Percentiles rank a stretch among this genome's conserved stretches.
Evolutionary conservation across 2,888 invertebrate genomes (phyloP).

Genomic region (Agonopterix alstromeriana): DNA sequence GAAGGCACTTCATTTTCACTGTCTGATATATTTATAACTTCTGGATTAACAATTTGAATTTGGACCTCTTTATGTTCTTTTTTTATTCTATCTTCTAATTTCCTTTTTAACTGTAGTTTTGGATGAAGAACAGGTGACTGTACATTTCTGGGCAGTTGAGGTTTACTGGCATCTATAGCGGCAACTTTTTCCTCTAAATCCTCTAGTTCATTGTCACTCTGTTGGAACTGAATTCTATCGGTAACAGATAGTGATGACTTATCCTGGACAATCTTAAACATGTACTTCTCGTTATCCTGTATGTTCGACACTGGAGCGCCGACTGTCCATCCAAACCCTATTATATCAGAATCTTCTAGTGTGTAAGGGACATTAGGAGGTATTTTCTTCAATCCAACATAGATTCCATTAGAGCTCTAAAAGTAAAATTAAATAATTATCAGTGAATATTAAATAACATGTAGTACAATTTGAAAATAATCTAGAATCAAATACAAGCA

Average conservation of each 20-base stretch:
- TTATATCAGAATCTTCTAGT: slow-evolving; percentile 58
- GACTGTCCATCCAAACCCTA: slow-evolving; percentile 72
- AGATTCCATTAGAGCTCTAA: slow-evolving; percentile 80
- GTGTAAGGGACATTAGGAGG: slow-evolving; percentile 37
- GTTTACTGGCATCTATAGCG: slow-evolving; percentile 15
- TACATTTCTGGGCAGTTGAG: neutral
- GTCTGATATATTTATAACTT: slow-evolving; percentile 39
- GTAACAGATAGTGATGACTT: slow-evolving; percentile 15
- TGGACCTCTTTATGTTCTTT: neutral
- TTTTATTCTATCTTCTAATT: slow-evolving; percentile 19
- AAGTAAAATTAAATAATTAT: slow-evolving; percentile 16
- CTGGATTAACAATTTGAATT: slow-evolving; percentile 16
- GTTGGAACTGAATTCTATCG: slow-evolving; percentile 39
- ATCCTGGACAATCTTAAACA: slow-evolving; percentile 47
- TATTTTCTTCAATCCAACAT: slow-evolving; percentile 62
- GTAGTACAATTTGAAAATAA: no score
- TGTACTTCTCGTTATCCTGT: slow-evolving; percentile 48
- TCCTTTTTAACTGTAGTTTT: slow-evolving; percentile 16
- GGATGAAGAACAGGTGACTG: slow-evolving; percentile 19
- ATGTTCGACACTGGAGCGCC: slow-evolving; percentile 38
- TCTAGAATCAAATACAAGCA: no score
- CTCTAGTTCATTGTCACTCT: slow-evolving; percentile 36
- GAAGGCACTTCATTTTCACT: slow-evolving; percentile 35
- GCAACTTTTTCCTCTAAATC: slow-evolving; percentile 35
- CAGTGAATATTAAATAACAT: neutral